phyloP scores from a whole-genome alignment of 2,888 invertebrate genomes.

The Muschampia plurimacula region DNA sequence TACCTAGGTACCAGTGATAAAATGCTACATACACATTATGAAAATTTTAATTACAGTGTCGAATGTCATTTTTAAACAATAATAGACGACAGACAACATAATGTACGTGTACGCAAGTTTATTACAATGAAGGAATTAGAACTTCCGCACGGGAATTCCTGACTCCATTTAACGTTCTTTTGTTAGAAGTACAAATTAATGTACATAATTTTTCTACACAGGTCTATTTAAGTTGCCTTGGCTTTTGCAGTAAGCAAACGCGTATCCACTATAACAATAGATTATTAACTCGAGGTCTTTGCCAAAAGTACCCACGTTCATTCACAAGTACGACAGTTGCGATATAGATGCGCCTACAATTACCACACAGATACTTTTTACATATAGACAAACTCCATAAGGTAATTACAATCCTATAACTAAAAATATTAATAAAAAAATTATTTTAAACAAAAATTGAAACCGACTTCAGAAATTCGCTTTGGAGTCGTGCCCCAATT shows the following conservation, averaged over 20 bases:
- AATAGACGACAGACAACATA: not conserved
- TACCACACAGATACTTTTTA: slow-evolving; percentile 2
- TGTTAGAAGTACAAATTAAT: slow-evolving; percentile 16
- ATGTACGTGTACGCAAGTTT: too few species aligned
- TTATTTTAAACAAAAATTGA: too few species aligned
- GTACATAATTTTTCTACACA: slow-evolving; percentile 7
- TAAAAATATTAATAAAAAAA: too few species aligned
- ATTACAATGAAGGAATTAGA: not conserved
- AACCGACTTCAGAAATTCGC: too few species aligned
- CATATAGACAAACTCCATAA: not conserved
- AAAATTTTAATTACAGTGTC: not conserved
- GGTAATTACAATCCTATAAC: not conserved
- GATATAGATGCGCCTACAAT: slow-evolving; percentile 69
- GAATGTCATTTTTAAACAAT: not conserved
- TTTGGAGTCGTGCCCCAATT: too few species aligned
- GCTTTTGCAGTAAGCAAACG: slow-evolving; percentile 46
- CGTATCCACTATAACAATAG: slow-evolving; percentile 68
- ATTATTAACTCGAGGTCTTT: slow-evolving; percentile 71
- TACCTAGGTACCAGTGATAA: too few species aligned
- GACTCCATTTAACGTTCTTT: slow-evolving; percentile 2
- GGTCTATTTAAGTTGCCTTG: slow-evolving; percentile 30
- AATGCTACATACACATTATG: not conserved
- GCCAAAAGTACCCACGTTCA: slow-evolving; percentile 73
- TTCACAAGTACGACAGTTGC: slow-evolving; percentile 60
- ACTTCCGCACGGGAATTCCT: slow-evolving; percentile 12